Evolutionary conservation across 1,140 invertebrate genomes (phyloP), one percentile per base, ranked within the genome.

Genomic region (Aphelinus certus): DNA sequence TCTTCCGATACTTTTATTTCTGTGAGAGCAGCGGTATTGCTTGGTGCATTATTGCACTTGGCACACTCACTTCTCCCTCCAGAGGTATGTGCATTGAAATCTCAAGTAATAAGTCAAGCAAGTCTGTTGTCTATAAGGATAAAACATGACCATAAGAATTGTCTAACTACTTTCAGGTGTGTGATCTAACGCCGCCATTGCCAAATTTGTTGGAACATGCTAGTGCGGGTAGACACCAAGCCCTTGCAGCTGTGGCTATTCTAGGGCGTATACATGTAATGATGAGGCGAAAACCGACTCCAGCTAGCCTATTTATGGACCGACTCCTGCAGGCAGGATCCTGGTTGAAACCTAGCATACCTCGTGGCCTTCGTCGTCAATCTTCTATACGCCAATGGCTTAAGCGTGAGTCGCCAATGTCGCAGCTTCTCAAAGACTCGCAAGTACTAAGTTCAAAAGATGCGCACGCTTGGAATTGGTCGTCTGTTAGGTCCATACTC

Each of bases 1-100:
- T 94, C 93, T 47, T 94, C 93, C 78, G 96, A 97, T 83, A 94
- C 94, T 4, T 93, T 95, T 82, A 93, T 98, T 76, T 97, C 95
- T 56, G 94, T 98, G 56, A 90, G 95, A 71, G 95, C 96, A 46
- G 97, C 96, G 1, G 93, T 98, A 68, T 86, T 99, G 26, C 88
- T 99, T 62, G 95, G 94, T 57, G 95, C 97, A 86, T 88, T 98
- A 51, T 85, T 98, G 69, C 94, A 97, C 86, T 89, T 98, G 79
- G 93, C 95, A 79, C 94, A 96, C 83, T 90, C 92, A 26, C 90
- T 96, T 56, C 86, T 98, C 76, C 96, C 96, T 49, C 90, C 94
- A 7, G 95, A 97, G 82, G 94, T 95, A 78, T 55, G 2, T 43
- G 45, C 4, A 46, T 26, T 26, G 26, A 26, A 26, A 26, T 26